A percentile compares a stretch with the other conserved stretches of the same genome.
Evolutionary conservation across 2,797 vertebrate species (phyloP).

Genomic region (Eidolon dupreanum): DNA sequence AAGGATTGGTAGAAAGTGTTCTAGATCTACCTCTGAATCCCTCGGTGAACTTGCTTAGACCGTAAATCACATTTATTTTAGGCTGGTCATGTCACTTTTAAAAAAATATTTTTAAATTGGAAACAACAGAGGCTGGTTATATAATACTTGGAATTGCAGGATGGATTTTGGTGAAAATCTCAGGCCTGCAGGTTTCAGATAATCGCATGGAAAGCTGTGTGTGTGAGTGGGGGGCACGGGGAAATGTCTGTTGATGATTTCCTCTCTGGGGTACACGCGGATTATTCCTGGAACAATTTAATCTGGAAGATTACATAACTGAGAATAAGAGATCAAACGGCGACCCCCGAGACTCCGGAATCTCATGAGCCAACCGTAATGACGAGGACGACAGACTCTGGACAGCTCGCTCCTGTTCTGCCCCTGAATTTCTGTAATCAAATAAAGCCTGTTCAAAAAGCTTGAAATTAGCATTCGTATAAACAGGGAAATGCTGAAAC

Average conservation of each 20-base stretch:
- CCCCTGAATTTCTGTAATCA: slow-evolving; percentile 52
- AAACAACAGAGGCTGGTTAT: slow-evolving; percentile 82
- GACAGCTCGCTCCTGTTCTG: slow-evolving; percentile 34
- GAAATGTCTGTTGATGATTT: slow-evolving; percentile 68
- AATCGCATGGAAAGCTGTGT: slow-evolving; percentile 78
- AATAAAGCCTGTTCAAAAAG: slow-evolving; percentile 56
- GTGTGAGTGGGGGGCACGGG: slow-evolving; percentile 73
- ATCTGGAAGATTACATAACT: slow-evolving; percentile 29
- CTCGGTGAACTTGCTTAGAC: slow-evolving; percentile 49
- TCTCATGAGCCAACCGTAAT: slow-evolving; percentile 36
- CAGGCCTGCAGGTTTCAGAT: slow-evolving; percentile 79
- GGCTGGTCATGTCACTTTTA: slow-evolving; percentile 52
- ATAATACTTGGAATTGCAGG: slow-evolving; percentile 82
- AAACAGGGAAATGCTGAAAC: slow-evolving; percentile 17
- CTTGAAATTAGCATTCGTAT: not conserved
- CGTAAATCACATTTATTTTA: slow-evolving; percentile 67
- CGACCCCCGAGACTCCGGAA: not conserved
- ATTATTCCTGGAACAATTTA: slow-evolving; percentile 73
- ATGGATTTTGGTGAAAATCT: slow-evolving; percentile 78
- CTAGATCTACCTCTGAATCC: not conserved
- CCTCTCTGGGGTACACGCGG: slow-evolving; percentile 56
- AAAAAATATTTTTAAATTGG: slow-evolving; percentile 78
- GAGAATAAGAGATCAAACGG: not conserved
- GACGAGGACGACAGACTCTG: not conserved
- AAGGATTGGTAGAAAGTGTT: not conserved